Percentiles rank a stretch among this genome's conserved stretches.
These are phyloP conservation scores for Galerucella pusilla DNA, from an alignment of 2,888 invertebrate species.

Conservation along the genomic window DNA sequence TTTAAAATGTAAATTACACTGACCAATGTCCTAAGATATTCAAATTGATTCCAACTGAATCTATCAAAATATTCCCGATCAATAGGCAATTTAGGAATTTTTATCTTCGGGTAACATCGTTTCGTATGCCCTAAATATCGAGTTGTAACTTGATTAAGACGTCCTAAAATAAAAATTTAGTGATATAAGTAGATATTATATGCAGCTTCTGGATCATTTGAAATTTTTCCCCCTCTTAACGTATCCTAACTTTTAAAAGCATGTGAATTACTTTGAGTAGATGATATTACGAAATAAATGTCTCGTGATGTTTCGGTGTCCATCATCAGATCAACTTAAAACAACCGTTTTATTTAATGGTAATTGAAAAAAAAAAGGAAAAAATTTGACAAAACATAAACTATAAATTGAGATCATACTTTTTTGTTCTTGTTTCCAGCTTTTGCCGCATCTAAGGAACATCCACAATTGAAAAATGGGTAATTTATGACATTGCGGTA, in stretches of 20 bases:
- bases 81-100: slow-evolving; percentile 45
- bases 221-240: too few relatives aligned
- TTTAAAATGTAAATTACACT: slow-evolving; percentile 23
- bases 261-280: too few relatives aligned
- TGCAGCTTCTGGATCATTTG: too few relatives aligned
- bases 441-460: slow-evolving; percentile 55
- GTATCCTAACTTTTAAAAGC: too few relatives aligned
- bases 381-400: too few relatives aligned
- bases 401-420: slow-evolving; percentile 24
- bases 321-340: too few relatives aligned
- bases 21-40: slow-evolving; percentile 30
- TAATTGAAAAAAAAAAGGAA: too few relatives aligned
- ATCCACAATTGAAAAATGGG: slow-evolving; percentile 63
- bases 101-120: slow-evolving; percentile 44
- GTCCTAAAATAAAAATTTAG: slow-evolving; percentile 10
- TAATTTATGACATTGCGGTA: slow-evolving; percentile 60
- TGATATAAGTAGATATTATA: too few relatives aligned
- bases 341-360: too few relatives aligned
- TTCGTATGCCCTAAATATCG: slow-evolving; percentile 45
- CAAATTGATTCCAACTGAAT: slow-evolving; percentile 55
- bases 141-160: not conserved
- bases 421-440: slow-evolving; percentile 53
- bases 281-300: too few relatives aligned
- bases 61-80: slow-evolving; percentile 36
- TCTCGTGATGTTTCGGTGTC: too few relatives aligned